Conservation (phyloP, 2,888 invertebrate genomes). For the Parnassius orleans region DNA sequence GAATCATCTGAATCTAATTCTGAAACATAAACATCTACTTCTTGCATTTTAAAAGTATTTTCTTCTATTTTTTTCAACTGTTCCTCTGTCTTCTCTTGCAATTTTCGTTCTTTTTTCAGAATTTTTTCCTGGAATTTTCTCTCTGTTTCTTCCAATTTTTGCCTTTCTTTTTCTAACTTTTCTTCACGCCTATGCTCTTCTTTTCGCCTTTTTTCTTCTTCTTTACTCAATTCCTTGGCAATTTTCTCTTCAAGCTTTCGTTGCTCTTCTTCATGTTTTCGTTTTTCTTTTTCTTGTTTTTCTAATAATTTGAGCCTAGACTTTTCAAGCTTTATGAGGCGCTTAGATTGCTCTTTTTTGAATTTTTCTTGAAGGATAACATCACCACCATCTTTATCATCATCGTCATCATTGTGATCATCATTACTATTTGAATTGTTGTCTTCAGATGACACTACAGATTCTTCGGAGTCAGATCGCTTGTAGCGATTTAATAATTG, state of each 20-base stretch:
- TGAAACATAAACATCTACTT: conserved; percentile 38
- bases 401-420: conserved; percentile 40
- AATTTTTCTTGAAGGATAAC: no score
- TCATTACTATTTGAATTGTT: conserved; percentile 32
- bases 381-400: conserved; percentile 17
- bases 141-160: conserved; percentile 45
- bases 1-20: conserved; percentile 51
- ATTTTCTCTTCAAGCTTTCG: conserved; percentile 43
- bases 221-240: conserved; percentile 43
- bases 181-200: conserved; percentile 48
- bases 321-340: conserved; percentile 39
- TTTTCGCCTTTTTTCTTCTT: conserved; percentile 38
- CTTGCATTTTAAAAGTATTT: conserved; percentile 39
- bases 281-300: conserved; percentile 41
- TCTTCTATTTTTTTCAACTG: conserved; percentile 45
- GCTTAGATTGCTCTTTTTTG: conserved; percentile 37
- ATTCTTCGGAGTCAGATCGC: conserved; percentile 52
- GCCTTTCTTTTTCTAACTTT: conserved; percentile 44
- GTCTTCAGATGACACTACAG: conserved; percentile 43
- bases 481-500: conserved; percentile 44
- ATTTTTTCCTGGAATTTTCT: conserved; percentile 40
- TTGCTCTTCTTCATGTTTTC: conserved; percentile 41
- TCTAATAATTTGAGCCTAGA: conserved; percentile 44
- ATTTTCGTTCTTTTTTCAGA: conserved; percentile 38
- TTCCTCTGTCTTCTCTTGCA: conserved; percentile 39